Conservation (phyloP, 2,888 invertebrate species). For the Melolontha melolontha region DNA sequence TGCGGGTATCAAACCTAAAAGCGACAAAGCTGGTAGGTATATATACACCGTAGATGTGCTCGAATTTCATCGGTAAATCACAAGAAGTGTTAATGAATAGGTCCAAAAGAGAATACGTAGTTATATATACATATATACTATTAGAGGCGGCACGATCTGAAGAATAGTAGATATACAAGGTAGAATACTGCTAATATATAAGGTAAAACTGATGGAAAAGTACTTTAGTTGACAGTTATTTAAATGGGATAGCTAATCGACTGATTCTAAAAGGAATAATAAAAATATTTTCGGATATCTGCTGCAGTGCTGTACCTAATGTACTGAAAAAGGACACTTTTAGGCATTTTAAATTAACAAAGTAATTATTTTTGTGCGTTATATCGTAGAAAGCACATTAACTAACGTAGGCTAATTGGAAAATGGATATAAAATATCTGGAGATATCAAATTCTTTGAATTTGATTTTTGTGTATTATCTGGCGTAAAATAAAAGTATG, state of each 20-base stretch:
- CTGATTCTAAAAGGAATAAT: constrained; percentile 21
- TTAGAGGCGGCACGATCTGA: constrained; percentile 44
- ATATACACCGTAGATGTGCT: not conserved
- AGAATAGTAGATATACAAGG: constrained; percentile 32
- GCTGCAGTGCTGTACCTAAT: not conserved
- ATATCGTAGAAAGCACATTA: not conserved
- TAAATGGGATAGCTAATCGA: constrained; percentile 32
- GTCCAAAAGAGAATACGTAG: constrained; percentile 27
- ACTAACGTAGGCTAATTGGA: constrained; percentile 15
- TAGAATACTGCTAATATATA: constrained; percentile 39
- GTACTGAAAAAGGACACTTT: not conserved
- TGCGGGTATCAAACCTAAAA: too few relatives aligned
- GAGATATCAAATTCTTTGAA: constrained; percentile 1
- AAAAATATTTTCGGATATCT: constrained; percentile 28
- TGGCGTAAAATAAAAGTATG: too few relatives aligned
- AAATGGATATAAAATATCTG: constrained; percentile 13
- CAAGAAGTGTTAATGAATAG: constrained; percentile 44
- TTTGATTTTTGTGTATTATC: too few relatives aligned
- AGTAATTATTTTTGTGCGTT: constrained; percentile 16
- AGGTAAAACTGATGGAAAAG: constrained; percentile 35
- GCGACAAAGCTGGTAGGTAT: not conserved
- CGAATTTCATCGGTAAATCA: constrained; percentile 41
- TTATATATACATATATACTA: constrained; percentile 39
- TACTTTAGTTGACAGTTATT: constrained; percentile 32
- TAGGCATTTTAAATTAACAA: constrained; percentile 19